Evolutionary conservation across 2,888 invertebrate species (phyloP).

Genomic region (Acleris emargana): DNA sequence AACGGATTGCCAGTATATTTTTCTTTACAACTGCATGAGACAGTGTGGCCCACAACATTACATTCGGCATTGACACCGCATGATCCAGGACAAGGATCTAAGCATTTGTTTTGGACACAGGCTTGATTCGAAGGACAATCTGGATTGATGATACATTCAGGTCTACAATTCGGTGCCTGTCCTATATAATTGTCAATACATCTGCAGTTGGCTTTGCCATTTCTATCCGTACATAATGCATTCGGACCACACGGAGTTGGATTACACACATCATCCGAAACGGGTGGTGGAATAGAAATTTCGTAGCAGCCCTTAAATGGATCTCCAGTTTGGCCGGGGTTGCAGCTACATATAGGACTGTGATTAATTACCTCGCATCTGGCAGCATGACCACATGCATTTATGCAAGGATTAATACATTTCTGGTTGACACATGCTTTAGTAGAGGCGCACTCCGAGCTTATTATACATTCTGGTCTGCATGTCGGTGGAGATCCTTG

Average conservation of each 20-base stretch:
- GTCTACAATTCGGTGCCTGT: conserved; percentile 91
- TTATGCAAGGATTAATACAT: conserved; percentile 92
- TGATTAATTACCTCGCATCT: conserved; percentile 92
- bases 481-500: conserved; percentile 92
- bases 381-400: conserved; percentile 90
- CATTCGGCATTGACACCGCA: conserved; percentile 93
- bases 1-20: conserved; percentile 93
- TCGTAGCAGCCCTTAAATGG: conserved; percentile 90
- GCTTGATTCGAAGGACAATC: conserved; percentile 91
- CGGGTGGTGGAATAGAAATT: conserved; percentile 62
- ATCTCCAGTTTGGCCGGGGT: conserved; percentile 89
- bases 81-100: conserved; percentile 92
- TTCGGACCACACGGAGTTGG: conserved; percentile 94
- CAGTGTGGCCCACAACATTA: conserved; percentile 90
- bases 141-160: conserved; percentile 92
- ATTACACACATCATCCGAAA: conserved; percentile 84
- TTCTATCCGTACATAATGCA: conserved; percentile 87
- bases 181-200: conserved; percentile 91
- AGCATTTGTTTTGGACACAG: conserved; percentile 91
- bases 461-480: conserved; percentile 92
- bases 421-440: conserved; percentile 92
- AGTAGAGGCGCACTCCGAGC: conserved; percentile 91
- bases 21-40: conserved; percentile 90
- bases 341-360: conserved; percentile 93
- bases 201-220: conserved; percentile 88